Conservation (phyloP, 2,888 invertebrate genomes). For the Ectemnius continuus region DNA sequence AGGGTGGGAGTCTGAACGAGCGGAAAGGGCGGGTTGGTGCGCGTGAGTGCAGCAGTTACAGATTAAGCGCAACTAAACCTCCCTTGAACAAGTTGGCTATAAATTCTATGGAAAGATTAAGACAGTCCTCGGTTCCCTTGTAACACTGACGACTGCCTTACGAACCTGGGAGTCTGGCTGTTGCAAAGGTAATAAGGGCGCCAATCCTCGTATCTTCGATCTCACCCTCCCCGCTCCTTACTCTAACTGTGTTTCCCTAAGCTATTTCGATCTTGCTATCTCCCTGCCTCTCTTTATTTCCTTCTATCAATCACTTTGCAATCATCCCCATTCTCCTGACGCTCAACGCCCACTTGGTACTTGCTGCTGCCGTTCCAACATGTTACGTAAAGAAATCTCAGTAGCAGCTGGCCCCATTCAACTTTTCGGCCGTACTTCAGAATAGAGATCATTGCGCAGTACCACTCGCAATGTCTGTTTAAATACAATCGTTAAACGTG, state of each 20-base stretch:
- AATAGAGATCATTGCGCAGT: no score
- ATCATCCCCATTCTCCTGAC: neutral
- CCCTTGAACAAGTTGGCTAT: conserved; percentile 68
- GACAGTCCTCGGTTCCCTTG: conserved; percentile 54
- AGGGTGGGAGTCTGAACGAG: conserved; percentile 2
- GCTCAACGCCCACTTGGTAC: neutral
- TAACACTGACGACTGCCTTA: conserved; percentile 27
- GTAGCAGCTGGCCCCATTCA: neutral
- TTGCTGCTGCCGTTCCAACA: no score
- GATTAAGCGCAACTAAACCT: conserved; percentile 72
- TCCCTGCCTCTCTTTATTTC: conserved; percentile 25
- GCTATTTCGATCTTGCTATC: conserved; percentile 8
- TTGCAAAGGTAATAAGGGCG: conserved; percentile 29
- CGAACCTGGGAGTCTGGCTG: conserved; percentile 38
- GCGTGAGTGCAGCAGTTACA: conserved; percentile 63
- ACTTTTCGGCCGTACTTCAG: no score
- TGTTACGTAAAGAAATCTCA: no score
- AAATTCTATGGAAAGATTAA: conserved; percentile 70
- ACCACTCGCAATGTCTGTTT: no score
- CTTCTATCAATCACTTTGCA: neutral
- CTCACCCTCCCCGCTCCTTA: conserved; percentile 9
- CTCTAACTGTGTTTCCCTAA: neutral
- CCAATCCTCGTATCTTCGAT: no score
- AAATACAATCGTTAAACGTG: no score
- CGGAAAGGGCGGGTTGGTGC: conserved; percentile 20